These are phyloP conservation scores for Sarcophaga variegata DNA, from an alignment of 2,888 invertebrate species.

Conservation along the genomic window DNA sequence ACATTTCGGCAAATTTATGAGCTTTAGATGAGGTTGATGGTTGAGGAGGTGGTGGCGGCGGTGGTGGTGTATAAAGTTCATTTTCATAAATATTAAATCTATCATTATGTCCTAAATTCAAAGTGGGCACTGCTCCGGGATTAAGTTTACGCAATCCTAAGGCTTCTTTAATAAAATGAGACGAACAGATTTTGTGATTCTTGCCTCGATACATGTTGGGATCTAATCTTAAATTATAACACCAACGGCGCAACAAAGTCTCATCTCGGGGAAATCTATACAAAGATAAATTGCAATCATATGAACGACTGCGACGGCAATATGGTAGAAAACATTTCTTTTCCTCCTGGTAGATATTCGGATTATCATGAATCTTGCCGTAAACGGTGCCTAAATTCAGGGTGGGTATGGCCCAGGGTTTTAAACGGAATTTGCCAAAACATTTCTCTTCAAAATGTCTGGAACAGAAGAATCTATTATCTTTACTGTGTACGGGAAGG, in stretches of 20 bases:
- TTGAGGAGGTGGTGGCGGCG: constrained; percentile 69
- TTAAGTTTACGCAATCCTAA: constrained; percentile 77
- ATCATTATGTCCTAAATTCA: constrained; percentile 78
- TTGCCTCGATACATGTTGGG: constrained; percentile 77
- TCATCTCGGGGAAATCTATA: constrained; percentile 79
- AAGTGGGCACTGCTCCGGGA: constrained; percentile 77
- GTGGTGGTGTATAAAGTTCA: constrained; percentile 77
- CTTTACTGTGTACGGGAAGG: constrained; percentile 77
- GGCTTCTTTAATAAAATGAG: constrained; percentile 79
- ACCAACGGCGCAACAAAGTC: constrained; percentile 76
- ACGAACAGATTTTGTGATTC: constrained; percentile 79
- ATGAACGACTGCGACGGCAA: constrained; percentile 78
- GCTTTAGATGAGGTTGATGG: constrained; percentile 61
- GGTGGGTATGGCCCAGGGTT: constrained; percentile 79
- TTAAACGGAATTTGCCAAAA: constrained; percentile 78
- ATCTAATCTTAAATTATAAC: constrained; percentile 78
- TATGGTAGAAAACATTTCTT: constrained; percentile 78
- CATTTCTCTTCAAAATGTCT: constrained; percentile 79
- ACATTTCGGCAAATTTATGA: constrained; percentile 60
- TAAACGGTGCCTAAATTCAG: constrained; percentile 77
- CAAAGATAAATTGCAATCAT: constrained; percentile 78
- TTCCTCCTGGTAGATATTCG: constrained; percentile 77
- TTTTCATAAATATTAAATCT: constrained; percentile 79
- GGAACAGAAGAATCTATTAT: constrained; percentile 78
- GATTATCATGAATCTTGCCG: constrained; percentile 78